Evolutionary conservation across 2,888 invertebrate species (phyloP).

Genomic region (Thereva nobilitata): DNA sequence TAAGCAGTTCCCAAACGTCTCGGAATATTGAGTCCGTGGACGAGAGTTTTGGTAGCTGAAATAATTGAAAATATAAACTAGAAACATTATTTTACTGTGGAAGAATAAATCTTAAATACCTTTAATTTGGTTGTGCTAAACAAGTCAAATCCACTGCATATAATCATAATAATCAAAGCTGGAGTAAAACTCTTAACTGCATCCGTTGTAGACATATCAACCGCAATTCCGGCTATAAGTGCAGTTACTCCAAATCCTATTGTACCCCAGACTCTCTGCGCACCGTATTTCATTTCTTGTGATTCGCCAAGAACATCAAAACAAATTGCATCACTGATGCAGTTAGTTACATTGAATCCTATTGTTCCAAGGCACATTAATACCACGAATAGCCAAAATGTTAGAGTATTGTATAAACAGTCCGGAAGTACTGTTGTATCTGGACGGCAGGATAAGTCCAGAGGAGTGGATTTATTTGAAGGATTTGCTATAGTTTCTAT

Average conservation of each 20-base stretch:
- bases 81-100: not conserved
- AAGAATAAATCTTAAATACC: conserved; percentile 16
- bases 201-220: conserved; percentile 67
- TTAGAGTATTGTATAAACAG: conserved; percentile 63
- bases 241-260: conserved; percentile 79
- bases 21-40: conserved; percentile 70
- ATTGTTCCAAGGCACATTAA: conserved; percentile 76
- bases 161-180: conserved; percentile 69
- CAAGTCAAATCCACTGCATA: conserved; percentile 69
- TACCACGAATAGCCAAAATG: conserved; percentile 76
- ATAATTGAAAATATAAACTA: conserved; percentile 4
- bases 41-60: conserved; percentile 70
- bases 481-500: not conserved
- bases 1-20: conserved; percentile 67
- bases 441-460: conserved; percentile 33
- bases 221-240: conserved; percentile 69
- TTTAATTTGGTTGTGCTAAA: conserved; percentile 63
- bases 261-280: conserved; percentile 82
- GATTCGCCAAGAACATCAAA: conserved; percentile 81
- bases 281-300: conserved; percentile 71
- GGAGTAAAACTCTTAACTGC: conserved; percentile 69
- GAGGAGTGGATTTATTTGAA: not conserved
- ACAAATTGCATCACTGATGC: conserved; percentile 87
- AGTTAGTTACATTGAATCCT: conserved; percentile 82
- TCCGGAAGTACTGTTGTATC: conserved; percentile 38